Evolutionary conservation across 2,888 invertebrate genomes (phyloP).

Genomic region (Andrena chrysosceles): DNA sequence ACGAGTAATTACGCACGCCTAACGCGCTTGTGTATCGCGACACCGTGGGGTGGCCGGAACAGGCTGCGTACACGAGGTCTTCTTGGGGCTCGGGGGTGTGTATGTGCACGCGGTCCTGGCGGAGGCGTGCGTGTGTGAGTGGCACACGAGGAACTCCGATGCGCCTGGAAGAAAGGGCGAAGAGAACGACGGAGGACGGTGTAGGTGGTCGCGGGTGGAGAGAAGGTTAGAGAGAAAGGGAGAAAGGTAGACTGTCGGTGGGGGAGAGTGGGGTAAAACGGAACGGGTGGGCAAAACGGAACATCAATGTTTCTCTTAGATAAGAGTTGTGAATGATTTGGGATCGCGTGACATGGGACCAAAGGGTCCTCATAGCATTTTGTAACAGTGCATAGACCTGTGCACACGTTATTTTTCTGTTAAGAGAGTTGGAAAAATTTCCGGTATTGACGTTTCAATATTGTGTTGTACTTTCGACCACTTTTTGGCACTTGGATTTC

Average conservation of each 20-base stretch:
- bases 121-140: not conserved
- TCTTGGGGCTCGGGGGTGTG: not conserved
- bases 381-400: too few species aligned
- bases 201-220: not conserved
- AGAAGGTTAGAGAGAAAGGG: constrained; percentile 42
- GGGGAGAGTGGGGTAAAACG: too few species aligned
- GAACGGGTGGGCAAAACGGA: too few species aligned
- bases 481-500: too few species aligned
- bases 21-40: constrained; percentile 66
- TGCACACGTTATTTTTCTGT: too few species aligned
- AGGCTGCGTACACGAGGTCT: constrained; percentile 3
- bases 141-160: constrained; percentile 13
- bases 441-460: too few species aligned
- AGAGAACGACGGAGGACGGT: constrained; percentile 10
- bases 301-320: too few species aligned
- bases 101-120: not conserved
- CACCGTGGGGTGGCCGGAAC: constrained; percentile 30
- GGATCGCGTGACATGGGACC: too few species aligned
- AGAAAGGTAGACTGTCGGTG: constrained; percentile 35
- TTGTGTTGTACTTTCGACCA: too few species aligned
- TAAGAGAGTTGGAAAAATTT: too few species aligned
- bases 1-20: constrained; percentile 74
- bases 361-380: too few species aligned
- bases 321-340: too few species aligned
- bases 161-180: constrained; percentile 32